Evolutionary conservation across 2,888 invertebrate genomes (phyloP).

Genomic region (Troides aeacus): DNA sequence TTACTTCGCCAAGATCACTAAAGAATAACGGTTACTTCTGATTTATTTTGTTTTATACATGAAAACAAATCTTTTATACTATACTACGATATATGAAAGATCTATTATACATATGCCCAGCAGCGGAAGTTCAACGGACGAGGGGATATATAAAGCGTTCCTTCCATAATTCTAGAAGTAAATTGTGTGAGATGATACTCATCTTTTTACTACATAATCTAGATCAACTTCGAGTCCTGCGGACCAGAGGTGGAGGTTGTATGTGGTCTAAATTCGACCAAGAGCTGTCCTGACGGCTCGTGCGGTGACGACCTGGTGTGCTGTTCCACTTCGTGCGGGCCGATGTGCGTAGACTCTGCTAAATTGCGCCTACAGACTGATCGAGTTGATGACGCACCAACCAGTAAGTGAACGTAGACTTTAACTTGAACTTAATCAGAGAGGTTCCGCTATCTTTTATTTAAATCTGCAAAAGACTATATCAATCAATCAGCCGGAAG

Average conservation of each 20-base stretch:
- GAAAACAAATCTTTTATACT: too few species aligned
- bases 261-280: conserved; percentile 61
- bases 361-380: conserved; percentile 71
- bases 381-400: conserved; percentile 76
- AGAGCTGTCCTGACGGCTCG: conserved; percentile 58
- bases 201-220: background rate
- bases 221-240: conserved; percentile 72
- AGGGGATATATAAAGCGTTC: too few species aligned
- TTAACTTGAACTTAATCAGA: background rate
- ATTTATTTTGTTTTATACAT: too few species aligned
- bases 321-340: conserved; percentile 69
- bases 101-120: too few species aligned
- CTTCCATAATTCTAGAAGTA: too few species aligned
- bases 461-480: background rate
- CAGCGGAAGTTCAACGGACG: too few species aligned
- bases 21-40: too few species aligned
- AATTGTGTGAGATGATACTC: too few species aligned
- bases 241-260: conserved; percentile 68
- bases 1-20: too few species aligned
- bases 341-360: conserved; percentile 68
- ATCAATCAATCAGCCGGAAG: too few species aligned
- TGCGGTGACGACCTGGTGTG: conserved; percentile 68
- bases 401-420: conserved; percentile 65
- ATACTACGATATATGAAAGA: too few species aligned
- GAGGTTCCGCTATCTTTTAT: background rate